Base-by-base conservation (phyloP, 2,888 invertebrate genomes). In the Epinotia nisella region DNA sequence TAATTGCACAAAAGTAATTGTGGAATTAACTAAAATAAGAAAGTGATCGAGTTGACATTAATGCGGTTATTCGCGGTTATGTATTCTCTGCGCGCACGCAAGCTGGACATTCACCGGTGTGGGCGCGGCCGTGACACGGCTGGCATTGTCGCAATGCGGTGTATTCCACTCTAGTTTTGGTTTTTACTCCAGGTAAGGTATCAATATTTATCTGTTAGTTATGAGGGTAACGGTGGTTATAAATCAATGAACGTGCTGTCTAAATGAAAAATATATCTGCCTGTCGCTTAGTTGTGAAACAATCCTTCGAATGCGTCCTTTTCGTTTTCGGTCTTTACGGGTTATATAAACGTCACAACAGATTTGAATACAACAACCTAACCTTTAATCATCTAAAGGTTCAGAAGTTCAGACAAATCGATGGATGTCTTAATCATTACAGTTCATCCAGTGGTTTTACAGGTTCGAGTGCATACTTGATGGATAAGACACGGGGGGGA, bases 71-170 rank as follows among this genome's bases (percentile, higher is more conserved):
- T 73, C 51, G 69, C 64, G 53, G 73, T 73, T 73, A 73, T 64
- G 68, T 62, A 64, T 64, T 64, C 49, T 35, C n/a, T 35, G 56
- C 70, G 64, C 51, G 35, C 71, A 65, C 69, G 69, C 69, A 70
- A 53, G 39, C 21, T 59, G 71, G 65, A 88, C 90, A 88, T 90
- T 90, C 90, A 89, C 88, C 77, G 78, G 82, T 85, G 83, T 85
- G 83, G 85, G 85, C 82, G 85, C 85, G 91, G 87, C 92, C 92
- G 81, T 92, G 92, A 91, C 91, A 91, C 84, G 83, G 81, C 78
- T 81, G 79, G 82, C 81, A 90, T 90, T 92, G 90, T 89, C 87
- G 91, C 89, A 91, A 92, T 82, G 76, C 65, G 68, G 64, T 73
- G 68, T 73, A 73, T 73, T 69, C 73, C 69, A 73, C 73, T 73